Evolutionary conservation across 2,797 vertebrate genomes (phyloP).

Genomic region (Falco columbarius): DNA sequence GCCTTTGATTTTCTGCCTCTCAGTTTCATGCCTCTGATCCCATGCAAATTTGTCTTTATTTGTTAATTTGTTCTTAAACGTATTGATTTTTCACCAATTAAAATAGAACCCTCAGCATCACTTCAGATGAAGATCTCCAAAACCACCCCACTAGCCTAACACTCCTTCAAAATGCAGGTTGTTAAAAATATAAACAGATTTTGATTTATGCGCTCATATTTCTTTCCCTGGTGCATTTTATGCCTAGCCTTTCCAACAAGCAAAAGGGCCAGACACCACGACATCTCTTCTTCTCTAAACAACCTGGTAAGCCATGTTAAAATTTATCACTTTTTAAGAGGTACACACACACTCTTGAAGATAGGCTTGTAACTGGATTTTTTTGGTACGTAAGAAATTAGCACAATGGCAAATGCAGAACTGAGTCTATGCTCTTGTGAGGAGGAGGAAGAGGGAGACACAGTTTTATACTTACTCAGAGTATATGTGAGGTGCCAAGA

Average conservation of each 20-base stretch:
- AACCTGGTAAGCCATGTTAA: not conserved
- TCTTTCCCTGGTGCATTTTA: not conserved
- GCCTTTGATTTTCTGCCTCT: too few relatives aligned
- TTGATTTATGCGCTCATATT: not conserved
- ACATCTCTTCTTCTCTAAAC: not conserved
- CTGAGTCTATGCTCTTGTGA: not conserved
- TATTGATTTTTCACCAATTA: not conserved
- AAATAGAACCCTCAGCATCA: not conserved
- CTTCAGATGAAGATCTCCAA: not conserved
- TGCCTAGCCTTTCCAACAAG: not conserved
- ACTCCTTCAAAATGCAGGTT: not conserved
- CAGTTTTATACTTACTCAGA: constrained; percentile 39
- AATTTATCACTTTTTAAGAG: constrained; percentile 21
- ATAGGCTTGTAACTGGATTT: not conserved
- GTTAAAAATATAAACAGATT: not conserved
- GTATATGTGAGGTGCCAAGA: constrained; percentile 59
- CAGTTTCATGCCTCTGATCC: not conserved
- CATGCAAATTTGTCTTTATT: not conserved
- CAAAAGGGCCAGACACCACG: not conserved
- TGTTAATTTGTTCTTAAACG: not conserved
- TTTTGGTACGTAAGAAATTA: not conserved
- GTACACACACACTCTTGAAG: not conserved
- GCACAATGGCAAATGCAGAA: constrained; percentile 14
- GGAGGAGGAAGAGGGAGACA: not conserved
- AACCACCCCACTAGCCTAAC: not conserved